Base-by-base conservation (phyloP, 2,888 invertebrate species). In the Saturnia japonica region DNA sequence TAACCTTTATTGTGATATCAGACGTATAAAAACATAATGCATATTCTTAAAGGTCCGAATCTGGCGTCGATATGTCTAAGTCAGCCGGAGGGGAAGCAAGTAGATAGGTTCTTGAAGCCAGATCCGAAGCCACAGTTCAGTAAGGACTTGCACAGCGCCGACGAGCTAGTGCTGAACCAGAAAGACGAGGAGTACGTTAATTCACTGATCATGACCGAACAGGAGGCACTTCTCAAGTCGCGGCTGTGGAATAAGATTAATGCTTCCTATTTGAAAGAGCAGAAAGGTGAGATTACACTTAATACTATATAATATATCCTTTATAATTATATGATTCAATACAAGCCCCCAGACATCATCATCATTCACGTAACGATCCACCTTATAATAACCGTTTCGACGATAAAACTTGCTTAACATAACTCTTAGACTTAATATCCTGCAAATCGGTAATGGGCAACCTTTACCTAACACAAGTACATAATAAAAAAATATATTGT, bases 181-280 rank as follows among this genome's bases (percentile, higher is more conserved):
- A 95, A 98, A 68, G 98, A 99, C 81, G 99, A 99, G 82, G 96
- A 96, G 8, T 99, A 99, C 93, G 95, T 99, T 67, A 97, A 97
- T 83, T 96, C 96, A 19, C 97, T 99, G 80, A 97, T 99, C 73
- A 92, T 93, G 92, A 82, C 75, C 1, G 97, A 97, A 62, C 95
- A 96, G 69, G 99, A 99, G 88, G 96, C 97, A 0, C 90, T 95
- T 68, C 95, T 96, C 71, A 99, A 99, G 89, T 96, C 97, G 19
- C 94, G 94, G 71, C 90, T 98, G 81, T 99, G 99, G 99, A 96
- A 97, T 82, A 95, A 96, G 82, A 93, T 97, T 1, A 99, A 99
- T 88, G 97, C 97, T 0, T 96, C 96, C 16, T 99, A 97, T 88
- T 93, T 99, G 72, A 95, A 96, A 80, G 97, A 97, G 79, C 96